These are phyloP conservation scores for Phaethon lepturus DNA, from an alignment of 2,113 vertebrate genomes.

Conservation along the genomic window DNA sequence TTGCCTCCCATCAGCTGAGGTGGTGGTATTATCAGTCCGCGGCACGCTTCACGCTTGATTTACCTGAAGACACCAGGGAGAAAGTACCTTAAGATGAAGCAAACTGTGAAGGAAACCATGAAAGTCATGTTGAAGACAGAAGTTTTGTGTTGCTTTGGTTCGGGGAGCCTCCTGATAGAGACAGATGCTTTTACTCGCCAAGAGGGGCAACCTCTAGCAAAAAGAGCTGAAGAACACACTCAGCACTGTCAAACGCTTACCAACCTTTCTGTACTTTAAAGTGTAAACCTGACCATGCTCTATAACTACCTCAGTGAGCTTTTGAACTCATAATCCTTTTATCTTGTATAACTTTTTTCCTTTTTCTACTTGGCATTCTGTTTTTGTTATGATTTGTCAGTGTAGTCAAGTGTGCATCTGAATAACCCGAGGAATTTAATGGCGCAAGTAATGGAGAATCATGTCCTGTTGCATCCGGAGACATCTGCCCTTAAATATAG, in stretches of 20 bases:
- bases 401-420: neutral
- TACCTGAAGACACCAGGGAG: neutral
- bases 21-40: neutral
- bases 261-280: neutral
- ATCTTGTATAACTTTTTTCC: neutral
- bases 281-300: neutral
- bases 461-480: neutral
- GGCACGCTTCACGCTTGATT: neutral
- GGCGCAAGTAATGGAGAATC: neutral
- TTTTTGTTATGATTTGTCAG: neutral
- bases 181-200: neutral
- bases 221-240: neutral
- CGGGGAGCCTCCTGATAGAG: neutral
- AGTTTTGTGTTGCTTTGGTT: neutral
- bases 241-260: neutral
- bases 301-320: neutral
- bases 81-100: neutral
- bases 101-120: neutral
- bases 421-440: neutral
- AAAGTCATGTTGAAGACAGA: neutral
- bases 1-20: neutral
- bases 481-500: neutral
- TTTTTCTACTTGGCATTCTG: neutral
- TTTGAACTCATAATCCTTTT: neutral
- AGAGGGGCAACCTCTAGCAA: neutral